Conservation (phyloP, 35 echinoderm and acorn worm species). For the Heliocidaris tuberculata region DNA sequence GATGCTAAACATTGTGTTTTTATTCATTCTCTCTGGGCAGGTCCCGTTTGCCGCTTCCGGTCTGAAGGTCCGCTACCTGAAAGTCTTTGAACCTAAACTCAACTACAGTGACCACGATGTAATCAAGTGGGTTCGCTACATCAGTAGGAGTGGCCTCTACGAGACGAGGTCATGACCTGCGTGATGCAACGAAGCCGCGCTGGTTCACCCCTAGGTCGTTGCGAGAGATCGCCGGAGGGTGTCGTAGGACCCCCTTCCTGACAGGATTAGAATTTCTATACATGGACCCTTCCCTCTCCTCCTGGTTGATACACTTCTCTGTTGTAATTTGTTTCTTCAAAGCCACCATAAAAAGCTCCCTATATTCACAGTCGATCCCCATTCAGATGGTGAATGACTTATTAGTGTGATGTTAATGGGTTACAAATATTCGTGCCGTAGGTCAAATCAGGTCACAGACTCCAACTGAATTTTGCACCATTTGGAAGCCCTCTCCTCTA, state of each 20-base stretch:
- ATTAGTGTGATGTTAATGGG: neutral
- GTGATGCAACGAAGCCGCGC: slow-evolving; percentile 25
- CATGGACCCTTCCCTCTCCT: neutral
- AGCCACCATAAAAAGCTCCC: neutral
- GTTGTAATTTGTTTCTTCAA: neutral
- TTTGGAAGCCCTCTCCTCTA: neutral
- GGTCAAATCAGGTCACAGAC: neutral
- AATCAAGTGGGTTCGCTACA: slow-evolving; percentile 99
- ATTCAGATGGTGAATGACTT: neutral
- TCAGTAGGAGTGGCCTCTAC: slow-evolving; percentile 95
- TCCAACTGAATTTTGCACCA: neutral
- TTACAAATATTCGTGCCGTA: neutral
- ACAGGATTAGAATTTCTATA: neutral
- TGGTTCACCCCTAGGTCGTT: neutral
- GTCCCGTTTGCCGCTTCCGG: slow-evolving; percentile 98
- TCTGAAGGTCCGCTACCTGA: slow-evolving; percentile 99
- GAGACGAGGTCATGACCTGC: slow-evolving; percentile 91
- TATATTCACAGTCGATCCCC: neutral
- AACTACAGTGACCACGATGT: slow-evolving; percentile 99
- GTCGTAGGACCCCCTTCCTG: neutral
- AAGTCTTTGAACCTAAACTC: slow-evolving; percentile 98
- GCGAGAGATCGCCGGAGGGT: neutral
- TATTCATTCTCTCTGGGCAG: slow-evolving; percentile 30
- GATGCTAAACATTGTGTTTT: neutral
- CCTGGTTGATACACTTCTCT: neutral